These are phyloP conservation scores for Rhagophthalmus giganteus DNA, from an alignment of 2,888 invertebrate genomes.

Conservation along the genomic window DNA sequence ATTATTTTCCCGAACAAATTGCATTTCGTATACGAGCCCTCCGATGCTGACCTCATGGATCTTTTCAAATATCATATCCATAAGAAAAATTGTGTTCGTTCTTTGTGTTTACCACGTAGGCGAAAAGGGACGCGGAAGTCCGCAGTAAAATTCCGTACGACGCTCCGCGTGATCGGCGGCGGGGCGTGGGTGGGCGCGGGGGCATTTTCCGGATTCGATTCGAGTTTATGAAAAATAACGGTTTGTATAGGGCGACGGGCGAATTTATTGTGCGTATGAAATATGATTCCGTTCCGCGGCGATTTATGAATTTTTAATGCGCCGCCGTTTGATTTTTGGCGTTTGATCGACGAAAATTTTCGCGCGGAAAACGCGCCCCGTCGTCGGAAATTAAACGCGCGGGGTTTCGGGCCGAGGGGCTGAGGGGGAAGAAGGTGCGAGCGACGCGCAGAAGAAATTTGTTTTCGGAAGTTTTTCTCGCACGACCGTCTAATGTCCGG, in stretches of 20 bases:
- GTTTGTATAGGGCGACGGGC: slow-evolving; percentile 13
- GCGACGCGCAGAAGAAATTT: too few relatives aligned
- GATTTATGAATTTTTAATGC: slow-evolving; percentile 31
- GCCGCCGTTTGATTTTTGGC: too few relatives aligned
- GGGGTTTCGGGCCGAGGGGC: too few relatives aligned
- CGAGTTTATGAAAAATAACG: slow-evolving; percentile 33
- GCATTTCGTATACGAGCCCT: slow-evolving; percentile 23
- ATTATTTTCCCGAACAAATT: slow-evolving; percentile 29
- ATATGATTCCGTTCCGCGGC: slow-evolving; percentile 18
- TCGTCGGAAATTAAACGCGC: too few relatives aligned
- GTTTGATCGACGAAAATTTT: too few relatives aligned
- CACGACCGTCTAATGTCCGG: too few relatives aligned
- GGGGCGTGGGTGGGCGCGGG: not conserved
- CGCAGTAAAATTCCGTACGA: slow-evolving; percentile 14
- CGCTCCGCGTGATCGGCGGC: too few relatives aligned
- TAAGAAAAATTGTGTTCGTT: slow-evolving; percentile 27
- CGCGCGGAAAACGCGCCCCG: too few relatives aligned
- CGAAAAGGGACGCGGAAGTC: slow-evolving; percentile 22
- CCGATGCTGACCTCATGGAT: slow-evolving; percentile 27
- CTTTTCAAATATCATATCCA: slow-evolving; percentile 23
- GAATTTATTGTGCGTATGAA: slow-evolving; percentile 9
- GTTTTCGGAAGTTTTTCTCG: too few relatives aligned
- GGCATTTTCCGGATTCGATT: slow-evolving; percentile 23
- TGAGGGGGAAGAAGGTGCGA: too few relatives aligned
- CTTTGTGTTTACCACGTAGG: slow-evolving; percentile 21